Conservation (phyloP, 2,888 invertebrate genomes). For the Bembecia ichneumoniformis region DNA sequence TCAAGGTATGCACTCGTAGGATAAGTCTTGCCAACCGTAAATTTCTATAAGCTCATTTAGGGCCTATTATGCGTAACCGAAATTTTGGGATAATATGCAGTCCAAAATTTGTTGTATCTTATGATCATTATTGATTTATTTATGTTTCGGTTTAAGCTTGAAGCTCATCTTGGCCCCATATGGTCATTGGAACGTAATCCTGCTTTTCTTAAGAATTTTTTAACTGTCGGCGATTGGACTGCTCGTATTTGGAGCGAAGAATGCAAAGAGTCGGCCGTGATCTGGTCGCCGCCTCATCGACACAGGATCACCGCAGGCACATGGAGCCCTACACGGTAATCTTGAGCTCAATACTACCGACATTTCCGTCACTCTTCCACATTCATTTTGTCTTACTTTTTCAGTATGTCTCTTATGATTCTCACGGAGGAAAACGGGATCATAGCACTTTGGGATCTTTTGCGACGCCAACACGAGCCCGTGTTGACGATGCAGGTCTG, state of each 20-base stretch:
- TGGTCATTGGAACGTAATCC: constrained; percentile 91
- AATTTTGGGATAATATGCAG: too few relatives aligned
- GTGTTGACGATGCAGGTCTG: constrained; percentile 72
- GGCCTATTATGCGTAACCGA: neutral
- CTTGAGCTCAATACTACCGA: neutral
- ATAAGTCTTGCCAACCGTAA: too few relatives aligned
- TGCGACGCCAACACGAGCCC: constrained; percentile 86
- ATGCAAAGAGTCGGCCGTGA: constrained; percentile 89
- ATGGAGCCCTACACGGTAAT: constrained; percentile 85
- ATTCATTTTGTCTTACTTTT: constrained; percentile 12
- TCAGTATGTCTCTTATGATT: constrained; percentile 85
- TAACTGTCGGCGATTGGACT: constrained; percentile 95
- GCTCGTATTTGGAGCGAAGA: constrained; percentile 95
- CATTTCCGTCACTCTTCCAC: too few relatives aligned
- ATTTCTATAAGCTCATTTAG: too few relatives aligned
- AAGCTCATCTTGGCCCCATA: constrained; percentile 86
- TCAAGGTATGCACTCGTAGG: neutral
- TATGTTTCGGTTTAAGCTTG: constrained; percentile 39
- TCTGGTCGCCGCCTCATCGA: constrained; percentile 84
- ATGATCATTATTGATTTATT: neutral
- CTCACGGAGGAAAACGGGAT: constrained; percentile 84
- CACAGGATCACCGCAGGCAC: constrained; percentile 80
- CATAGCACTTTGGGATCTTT: constrained; percentile 89
- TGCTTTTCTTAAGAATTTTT: constrained; percentile 91
- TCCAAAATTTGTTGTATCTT: too few relatives aligned